phyloP scores from a whole-genome alignment of 2,113 vertebrate species.

The Oreocharis arfaki region DNA sequence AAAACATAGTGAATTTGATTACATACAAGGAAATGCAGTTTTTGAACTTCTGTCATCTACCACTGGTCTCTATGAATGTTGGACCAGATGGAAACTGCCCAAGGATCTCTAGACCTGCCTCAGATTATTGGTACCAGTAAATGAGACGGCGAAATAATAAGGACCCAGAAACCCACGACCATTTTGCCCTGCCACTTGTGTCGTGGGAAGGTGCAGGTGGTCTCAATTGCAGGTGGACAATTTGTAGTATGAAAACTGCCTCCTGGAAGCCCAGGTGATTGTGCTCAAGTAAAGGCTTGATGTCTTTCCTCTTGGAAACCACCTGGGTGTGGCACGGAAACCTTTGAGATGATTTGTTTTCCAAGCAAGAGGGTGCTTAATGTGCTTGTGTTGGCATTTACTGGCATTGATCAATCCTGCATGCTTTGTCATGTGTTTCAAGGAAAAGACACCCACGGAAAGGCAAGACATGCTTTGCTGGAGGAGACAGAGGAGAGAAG shows the following conservation, averaged over 20 bases:
- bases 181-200: neutral
- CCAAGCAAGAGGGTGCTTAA: neutral
- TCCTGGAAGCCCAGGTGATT: neutral
- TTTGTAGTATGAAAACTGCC: neutral
- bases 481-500: neutral
- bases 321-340: neutral
- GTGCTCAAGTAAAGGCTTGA: neutral
- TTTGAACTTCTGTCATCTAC: neutral
- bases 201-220: accelerated
- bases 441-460: neutral
- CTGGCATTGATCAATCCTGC: neutral
- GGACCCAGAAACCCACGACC: accelerated
- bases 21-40: neutral
- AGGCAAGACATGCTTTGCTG: neutral
- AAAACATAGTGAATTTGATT: neutral
- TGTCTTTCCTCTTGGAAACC: neutral
- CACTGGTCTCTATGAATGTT: neutral
- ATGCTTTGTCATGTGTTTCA: neutral
- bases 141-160: neutral
- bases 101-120: neutral
- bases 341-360: neutral
- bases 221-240: no score
- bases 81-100: neutral
- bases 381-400: neutral
- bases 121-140: neutral